Base-by-base conservation (phyloP, 2,797 vertebrate genomes). In the Gymnopithys bicolor region DNA sequence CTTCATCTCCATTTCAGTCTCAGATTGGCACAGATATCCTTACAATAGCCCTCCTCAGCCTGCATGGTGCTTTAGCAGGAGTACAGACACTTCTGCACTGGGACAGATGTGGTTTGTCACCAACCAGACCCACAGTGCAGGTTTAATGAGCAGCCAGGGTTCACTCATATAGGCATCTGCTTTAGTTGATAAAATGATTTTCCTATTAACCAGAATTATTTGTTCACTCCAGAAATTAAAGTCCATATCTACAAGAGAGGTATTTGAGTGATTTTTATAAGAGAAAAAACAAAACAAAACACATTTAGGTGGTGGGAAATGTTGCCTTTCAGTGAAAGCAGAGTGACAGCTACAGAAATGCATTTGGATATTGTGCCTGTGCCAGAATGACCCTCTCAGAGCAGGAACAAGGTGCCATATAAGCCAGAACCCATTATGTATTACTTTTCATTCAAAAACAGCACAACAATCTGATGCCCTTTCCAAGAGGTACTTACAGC, bases 241-340 rank as follows among this genome's bases (percentile, higher is more conserved):
- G 19, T 7, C 25, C 4, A 9, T 0, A 0, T 13, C 45, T 46
- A 35, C 16, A 39, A 39, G 45, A 53, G 4, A 45, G 2, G 19
- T 37, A 32, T 5, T 43, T 64, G 6, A 48, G 18, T 2, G 63
- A n/a, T 10, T 76, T 69, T 66, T 39, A 7, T 11, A 85, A 41
- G 7, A 48, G 4, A 23, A 84, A 78, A 84, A 56, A 2, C 2
- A 2, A 45, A 45, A 21, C 45, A 45, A 41, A 16, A 15, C 16
- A 41, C 7, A 52, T 3, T 27, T 43, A 43, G 10, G 16, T 18
- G 24, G 41, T 8, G 12, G 60, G 32, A 90, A 74, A 39, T 16
- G 13, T 8, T n/a, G n/a, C n/a, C 86, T 66, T 56, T 28, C 49
- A 58, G 39, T 30, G 33, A 77, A 82, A 90, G 25, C 37, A 63